Base-by-base conservation (phyloP, 2,113 vertebrate genomes). In the Piprites chloris region DNA sequence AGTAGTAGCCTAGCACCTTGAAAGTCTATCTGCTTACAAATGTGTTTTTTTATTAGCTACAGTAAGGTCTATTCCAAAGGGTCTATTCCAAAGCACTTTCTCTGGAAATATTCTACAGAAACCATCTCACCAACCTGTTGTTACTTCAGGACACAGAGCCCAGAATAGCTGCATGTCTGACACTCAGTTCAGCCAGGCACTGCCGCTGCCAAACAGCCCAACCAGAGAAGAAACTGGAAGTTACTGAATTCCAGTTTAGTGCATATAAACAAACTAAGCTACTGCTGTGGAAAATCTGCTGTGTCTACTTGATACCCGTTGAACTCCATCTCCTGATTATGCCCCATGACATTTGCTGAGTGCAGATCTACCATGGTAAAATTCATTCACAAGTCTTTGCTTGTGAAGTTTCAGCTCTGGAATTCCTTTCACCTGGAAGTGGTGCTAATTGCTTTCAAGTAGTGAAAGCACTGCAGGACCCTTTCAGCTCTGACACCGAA, bases 51-150 rank as follows among this genome's bases (percentile, higher is more conserved):
- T 47, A 35, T 47, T 28, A 42, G 33, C 59, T 69, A 8, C 2
- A 27, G 39, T n/a, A 71, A 22, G 24, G 14, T 9, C n/a, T 65
- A 2, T 81, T 49, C 58, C 72, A 65, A n/a, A 75, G 5, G 27
- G 56, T 20, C 32, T 65, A 2, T 81, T 46, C 53, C 72, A 59
- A 37, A 75, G 5, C 27, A 42, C 33, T 39, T 42, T 39, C 47
- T 59, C 61, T 44, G 18, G 47, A 24, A n/a, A 52, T 11, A 20
- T 14, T 69, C 63, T 61, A 33, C 33, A 50, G 32, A 49, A 50
- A 8, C 11, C 4, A 4, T 4, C 62, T 67, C 0, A 0, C 19
- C 0, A 1, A 30, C 32, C 17, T 72, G 16, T 72, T 9, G 3
- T 22, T 17, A 6, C 18, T 17, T 47, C 26, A 26, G 56, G 35